Percentiles rank a stretch among this genome's conserved stretches.
phyloP scores from a whole-genome alignment of 2,113 vertebrate genomes.

The Raja brachyura region DNA sequence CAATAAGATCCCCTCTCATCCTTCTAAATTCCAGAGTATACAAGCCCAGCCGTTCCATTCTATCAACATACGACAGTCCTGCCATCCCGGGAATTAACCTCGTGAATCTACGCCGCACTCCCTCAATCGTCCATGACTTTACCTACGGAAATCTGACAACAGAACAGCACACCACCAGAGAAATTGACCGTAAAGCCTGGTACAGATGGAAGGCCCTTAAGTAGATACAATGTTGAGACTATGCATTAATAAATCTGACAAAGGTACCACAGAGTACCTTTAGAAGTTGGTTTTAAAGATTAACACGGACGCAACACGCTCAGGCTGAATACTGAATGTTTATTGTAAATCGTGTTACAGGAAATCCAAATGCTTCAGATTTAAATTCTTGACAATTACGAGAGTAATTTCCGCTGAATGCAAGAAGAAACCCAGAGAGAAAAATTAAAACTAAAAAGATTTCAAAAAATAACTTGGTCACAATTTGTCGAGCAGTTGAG shows the following conservation, averaged over 20 bases:
- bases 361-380: conserved; percentile 13
- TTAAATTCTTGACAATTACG: background rate
- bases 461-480: conserved; percentile 18
- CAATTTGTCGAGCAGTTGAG: conserved; percentile 21
- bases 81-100: too few species aligned
- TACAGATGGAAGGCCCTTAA: background rate
- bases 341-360: conserved; percentile 32
- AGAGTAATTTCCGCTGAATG: background rate
- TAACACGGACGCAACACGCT: conserved; percentile 28
- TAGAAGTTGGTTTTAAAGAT: background rate
- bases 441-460: conserved; percentile 21
- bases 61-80: too few species aligned
- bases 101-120: too few species aligned
- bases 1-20: too few species aligned
- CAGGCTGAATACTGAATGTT: conserved; percentile 16
- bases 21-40: too few species aligned
- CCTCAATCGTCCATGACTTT: too few species aligned
- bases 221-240: background rate
- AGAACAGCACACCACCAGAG: background rate
- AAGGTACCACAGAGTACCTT: background rate
- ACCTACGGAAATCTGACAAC: too few species aligned
- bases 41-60: too few species aligned
- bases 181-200: background rate
- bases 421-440: background rate
- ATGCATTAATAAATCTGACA: background rate